Evolutionary conservation across 2,888 invertebrate genomes (phyloP).

Genomic region (Lepas anatifera): DNA sequence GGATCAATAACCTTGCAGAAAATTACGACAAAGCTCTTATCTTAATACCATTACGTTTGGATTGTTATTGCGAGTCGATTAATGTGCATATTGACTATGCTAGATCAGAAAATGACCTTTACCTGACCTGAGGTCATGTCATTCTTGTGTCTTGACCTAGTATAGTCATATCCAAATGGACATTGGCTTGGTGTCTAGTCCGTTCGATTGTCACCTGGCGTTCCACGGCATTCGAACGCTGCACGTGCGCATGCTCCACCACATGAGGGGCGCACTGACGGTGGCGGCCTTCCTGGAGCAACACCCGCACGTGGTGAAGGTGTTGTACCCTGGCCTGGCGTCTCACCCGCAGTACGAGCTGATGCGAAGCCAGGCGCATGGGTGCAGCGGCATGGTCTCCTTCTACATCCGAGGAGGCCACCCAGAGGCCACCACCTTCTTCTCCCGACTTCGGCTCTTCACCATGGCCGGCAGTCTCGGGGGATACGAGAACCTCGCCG

Average conservation of each 20-base stretch:
- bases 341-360: constrained; percentile 65
- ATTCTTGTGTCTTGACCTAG: too few species aligned
- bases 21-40: too few species aligned
- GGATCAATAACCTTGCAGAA: too few species aligned
- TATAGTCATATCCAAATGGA: too few species aligned
- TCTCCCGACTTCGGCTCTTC: constrained; percentile 62
- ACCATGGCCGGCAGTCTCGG: constrained; percentile 42
- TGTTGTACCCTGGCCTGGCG: constrained; percentile 70
- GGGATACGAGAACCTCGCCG: background rate
- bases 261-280: constrained; percentile 60
- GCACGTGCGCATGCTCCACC: constrained; percentile 78
- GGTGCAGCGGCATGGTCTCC: constrained; percentile 84
- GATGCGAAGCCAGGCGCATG: constrained; percentile 63
- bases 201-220: constrained; percentile 90
- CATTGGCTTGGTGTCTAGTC: constrained; percentile 64
- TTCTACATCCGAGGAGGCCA: constrained; percentile 71
- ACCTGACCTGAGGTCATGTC: too few species aligned
- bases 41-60: too few species aligned
- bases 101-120: too few species aligned
- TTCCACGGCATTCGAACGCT: constrained; percentile 88
- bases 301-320: constrained; percentile 65
- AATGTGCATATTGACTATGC: too few species aligned
- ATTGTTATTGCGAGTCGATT: too few species aligned
- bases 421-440: constrained; percentile 54
- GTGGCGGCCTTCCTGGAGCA: constrained; percentile 69